phyloP scores from a whole-genome alignment of 2,113 vertebrate species.

The Menura novaehollandiae region DNA sequence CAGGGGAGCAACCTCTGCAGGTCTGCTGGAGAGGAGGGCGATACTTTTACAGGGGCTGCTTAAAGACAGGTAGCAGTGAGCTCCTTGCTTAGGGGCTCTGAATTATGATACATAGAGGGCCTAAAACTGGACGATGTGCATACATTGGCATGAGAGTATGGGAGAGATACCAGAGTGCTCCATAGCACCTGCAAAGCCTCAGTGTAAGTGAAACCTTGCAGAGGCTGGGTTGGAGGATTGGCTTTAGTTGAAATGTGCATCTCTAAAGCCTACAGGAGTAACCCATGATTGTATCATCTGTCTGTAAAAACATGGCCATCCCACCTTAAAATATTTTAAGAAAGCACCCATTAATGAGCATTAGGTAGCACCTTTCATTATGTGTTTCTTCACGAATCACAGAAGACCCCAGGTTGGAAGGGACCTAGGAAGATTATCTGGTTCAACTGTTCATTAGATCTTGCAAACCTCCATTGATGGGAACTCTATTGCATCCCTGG shows the following conservation, averaged over 20 bases:
- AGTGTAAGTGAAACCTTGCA: background rate
- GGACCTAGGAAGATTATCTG: background rate
- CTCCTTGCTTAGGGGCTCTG: background rate
- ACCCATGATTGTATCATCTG: background rate
- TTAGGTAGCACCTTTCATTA: background rate
- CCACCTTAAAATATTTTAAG: background rate
- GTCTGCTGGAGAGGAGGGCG: background rate
- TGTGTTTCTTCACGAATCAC: background rate
- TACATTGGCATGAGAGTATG: background rate
- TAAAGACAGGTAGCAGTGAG: background rate
- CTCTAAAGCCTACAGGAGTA: background rate
- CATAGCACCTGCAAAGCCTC: background rate
- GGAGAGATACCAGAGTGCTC: background rate
- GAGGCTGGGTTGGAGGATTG: background rate
- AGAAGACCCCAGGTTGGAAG: background rate
- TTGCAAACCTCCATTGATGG: background rate
- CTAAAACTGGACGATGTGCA: background rate
- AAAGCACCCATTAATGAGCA: background rate
- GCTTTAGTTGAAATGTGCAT: background rate
- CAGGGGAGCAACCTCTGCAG: background rate
- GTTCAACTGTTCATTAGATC: fast-evolving
- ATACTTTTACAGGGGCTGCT: background rate
- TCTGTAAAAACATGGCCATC: background rate
- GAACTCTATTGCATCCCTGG: background rate
- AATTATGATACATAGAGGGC: background rate